Evolutionary conservation across 2,888 invertebrate genomes (phyloP), one percentile per base, ranked within the genome.

Genomic region (Cyaniris semiargus): DNA sequence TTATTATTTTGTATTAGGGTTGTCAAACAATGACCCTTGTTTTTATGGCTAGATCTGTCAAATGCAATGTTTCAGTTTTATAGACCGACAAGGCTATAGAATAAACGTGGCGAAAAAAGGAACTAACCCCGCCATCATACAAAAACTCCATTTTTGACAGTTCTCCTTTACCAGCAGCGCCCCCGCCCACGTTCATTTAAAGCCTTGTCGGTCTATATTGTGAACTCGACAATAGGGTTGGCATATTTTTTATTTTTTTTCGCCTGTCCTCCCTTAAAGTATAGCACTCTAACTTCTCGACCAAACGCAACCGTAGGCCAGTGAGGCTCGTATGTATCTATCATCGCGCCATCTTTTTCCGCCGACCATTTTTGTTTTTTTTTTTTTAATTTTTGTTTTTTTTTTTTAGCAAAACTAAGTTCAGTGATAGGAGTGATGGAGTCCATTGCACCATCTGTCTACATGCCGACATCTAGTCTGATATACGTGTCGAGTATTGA

Each of bases 401-500:
- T 44, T 79, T 60, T 88, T 88, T 53, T 88, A 94, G 94, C 93
- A 0, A 94, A 93, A 82, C 86, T 94, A 3, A 91, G 89, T 80
- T 95, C 95, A 0, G 84, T 95, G 27, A 94, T 95, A 75, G 95
- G 95, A 18, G 94, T 95, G 76, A 92, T 92, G 76, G 95, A 95
- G 82, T 95, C 95, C 0, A 84, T 95, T 76, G 95, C 95, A 0
- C 94, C 94, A 0, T 94, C 95, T 0, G 87, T 95, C 76, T 94
- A 95, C 83, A 93, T 93, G 86, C 95, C 95, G 0, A 85, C 95
- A 3, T 95, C 95, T 23, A 95, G 95, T 80, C 89, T 87, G 75
- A 94, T 95, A 81, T 95, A 95, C 84, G 87, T 90, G 76, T 85
- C 87, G 18, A 95, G 95, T 0, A 89, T 95, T 15, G 87, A 93